These are phyloP conservation scores for Xestia rhomboidea DNA, from an alignment of 2,888 invertebrate genomes.

Conservation along the genomic window DNA sequence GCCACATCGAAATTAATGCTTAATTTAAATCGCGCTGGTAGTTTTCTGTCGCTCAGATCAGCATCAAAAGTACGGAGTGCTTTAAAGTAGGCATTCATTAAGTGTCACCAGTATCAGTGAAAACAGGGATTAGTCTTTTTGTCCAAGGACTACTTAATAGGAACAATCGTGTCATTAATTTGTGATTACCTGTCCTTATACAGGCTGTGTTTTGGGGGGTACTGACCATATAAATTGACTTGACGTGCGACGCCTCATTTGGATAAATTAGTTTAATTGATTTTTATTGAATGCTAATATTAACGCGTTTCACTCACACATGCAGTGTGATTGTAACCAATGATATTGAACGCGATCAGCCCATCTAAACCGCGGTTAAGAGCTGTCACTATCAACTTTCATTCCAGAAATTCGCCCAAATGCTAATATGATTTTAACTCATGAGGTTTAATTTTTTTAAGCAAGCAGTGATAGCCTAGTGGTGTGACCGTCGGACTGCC, in stretches of 20 bases:
- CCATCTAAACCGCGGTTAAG: not conserved
- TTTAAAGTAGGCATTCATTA: not conserved
- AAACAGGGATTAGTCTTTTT: not conserved
- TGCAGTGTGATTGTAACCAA: not conserved
- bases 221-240: conserved; percentile 4
- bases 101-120: not conserved
- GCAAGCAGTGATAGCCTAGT: no score
- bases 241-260: conserved; percentile 28
- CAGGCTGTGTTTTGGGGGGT: conserved; percentile 9
- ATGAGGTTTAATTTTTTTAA: no score
- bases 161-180: conserved; percentile 18
- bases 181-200: conserved; percentile 3
- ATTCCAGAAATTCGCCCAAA: not conserved
- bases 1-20: not conserved
- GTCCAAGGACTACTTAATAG: not conserved
- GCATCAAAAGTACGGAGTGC: not conserved
- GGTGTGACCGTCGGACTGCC: no score
- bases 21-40: not conserved
- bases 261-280: conserved; percentile 12
- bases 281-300: conserved; percentile 28
- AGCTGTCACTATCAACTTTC: not conserved
- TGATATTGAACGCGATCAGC: not conserved
- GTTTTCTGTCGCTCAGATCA: not conserved
- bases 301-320: not conserved
- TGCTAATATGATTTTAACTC: not conserved